Percentiles rank a stretch among this genome's conserved stretches.
Conservation (phyloP, 2,888 invertebrate species). For the Cryptus armator region DNA sequence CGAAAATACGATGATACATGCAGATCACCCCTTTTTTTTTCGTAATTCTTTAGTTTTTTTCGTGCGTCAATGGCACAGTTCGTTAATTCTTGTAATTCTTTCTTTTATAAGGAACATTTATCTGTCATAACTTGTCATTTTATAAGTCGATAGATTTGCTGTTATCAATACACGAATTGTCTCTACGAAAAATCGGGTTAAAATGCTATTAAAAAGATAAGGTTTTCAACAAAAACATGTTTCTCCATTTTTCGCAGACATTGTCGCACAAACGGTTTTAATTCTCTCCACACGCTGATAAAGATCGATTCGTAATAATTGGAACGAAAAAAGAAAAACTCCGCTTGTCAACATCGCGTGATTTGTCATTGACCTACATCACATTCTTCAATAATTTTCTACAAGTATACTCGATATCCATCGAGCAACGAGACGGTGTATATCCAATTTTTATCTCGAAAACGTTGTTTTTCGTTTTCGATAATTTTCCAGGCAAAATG, state of each 20-base stretch:
- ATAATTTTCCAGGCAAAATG: not conserved
- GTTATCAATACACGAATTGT: not conserved
- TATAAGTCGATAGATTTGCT: not conserved
- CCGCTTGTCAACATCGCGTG: conserved; percentile 9
- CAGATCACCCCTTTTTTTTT: not conserved
- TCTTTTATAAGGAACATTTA: not conserved
- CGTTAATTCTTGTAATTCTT: not conserved
- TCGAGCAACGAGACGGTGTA: not conserved
- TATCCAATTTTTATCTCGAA: not conserved
- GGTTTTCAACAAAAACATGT: not conserved
- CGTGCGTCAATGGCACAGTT: not conserved
- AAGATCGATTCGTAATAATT: conserved; percentile 7
- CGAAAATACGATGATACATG: conserved; percentile 2
- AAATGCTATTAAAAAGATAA: not conserved
- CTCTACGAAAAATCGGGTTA: not conserved
- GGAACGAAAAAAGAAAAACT: not conserved
- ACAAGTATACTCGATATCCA: not conserved
- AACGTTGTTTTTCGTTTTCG: not conserved
- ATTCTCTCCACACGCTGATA: not conserved
- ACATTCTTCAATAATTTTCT: not conserved
- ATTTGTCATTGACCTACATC: conserved; percentile 28
- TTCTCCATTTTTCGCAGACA: not conserved
- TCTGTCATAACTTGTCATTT: not conserved
- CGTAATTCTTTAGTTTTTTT: not conserved
- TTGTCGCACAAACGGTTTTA: not conserved